Percentiles rank a stretch among this genome's conserved stretches.
Conservation (phyloP, 2,797 vertebrate species). For the Acrocephalus scirpaceus region DNA sequence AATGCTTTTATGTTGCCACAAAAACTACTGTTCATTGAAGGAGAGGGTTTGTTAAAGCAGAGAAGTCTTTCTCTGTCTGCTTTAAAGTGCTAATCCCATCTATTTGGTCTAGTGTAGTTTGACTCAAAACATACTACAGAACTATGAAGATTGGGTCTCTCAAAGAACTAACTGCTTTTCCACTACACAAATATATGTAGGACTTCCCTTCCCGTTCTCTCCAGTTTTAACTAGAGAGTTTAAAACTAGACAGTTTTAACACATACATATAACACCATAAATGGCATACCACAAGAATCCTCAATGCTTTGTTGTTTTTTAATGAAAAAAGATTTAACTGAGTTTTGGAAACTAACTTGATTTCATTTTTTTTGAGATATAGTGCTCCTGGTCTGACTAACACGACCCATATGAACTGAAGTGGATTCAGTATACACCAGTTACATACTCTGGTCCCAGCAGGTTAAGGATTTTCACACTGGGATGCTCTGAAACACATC, state of each 20-base stretch:
- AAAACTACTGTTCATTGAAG: background rate
- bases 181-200: background rate
- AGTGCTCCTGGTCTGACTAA: background rate
- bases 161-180: background rate
- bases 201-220: background rate
- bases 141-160: background rate
- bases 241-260: background rate
- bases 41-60: background rate
- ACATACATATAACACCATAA: fast-evolving
- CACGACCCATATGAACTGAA: fast-evolving
- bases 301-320: background rate
- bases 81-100: background rate
- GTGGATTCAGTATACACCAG: background rate
- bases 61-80: background rate
- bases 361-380: background rate
- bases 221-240: too few relatives aligned
- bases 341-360: background rate
- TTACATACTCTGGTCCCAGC: background rate
- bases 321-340: background rate
- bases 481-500: background rate
- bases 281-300: background rate
- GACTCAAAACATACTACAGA: background rate
- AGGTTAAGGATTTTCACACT: background rate
- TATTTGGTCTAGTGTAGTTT: background rate
- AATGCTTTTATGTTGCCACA: background rate